These are phyloP conservation scores for Schrankia costaestrigalis DNA, from an alignment of 2,888 invertebrate genomes.

Conservation along the genomic window DNA sequence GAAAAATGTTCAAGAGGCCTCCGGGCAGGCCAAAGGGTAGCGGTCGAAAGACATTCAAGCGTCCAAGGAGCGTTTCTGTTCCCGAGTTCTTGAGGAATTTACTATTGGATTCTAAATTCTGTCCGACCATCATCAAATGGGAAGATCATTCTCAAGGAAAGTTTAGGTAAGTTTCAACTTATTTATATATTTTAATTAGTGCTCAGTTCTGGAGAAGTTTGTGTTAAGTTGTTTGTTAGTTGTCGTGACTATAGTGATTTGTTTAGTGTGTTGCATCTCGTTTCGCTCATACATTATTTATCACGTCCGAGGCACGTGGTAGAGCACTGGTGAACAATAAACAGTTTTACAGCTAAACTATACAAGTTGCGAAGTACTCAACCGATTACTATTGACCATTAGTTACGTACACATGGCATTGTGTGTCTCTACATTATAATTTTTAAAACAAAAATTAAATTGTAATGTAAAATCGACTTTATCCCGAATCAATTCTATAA, in stretches of 20 bases:
- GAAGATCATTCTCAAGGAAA: constrained; percentile 91
- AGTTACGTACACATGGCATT: too few species aligned
- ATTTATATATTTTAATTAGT: too few species aligned
- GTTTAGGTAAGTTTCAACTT: constrained; percentile 80
- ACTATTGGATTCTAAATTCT: constrained; percentile 86
- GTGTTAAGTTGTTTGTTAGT: too few species aligned
- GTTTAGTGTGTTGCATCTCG: constrained; percentile 37
- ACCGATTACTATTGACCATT: constrained; percentile 39
- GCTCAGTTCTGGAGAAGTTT: too few species aligned
- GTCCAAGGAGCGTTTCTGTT: constrained; percentile 78
- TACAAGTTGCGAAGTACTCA: constrained; percentile 33
- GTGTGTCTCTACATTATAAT: too few species aligned
- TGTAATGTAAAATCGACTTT: too few species aligned
- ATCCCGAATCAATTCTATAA: too few species aligned
- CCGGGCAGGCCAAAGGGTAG: constrained; percentile 80
- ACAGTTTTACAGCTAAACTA: constrained; percentile 50
- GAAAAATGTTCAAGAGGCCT: constrained; percentile 71
- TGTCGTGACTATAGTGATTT: constrained; percentile 47
- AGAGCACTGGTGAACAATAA: constrained; percentile 44
- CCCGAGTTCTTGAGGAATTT: constrained; percentile 94
- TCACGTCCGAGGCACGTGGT: constrained; percentile 62
- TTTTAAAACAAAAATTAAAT: too few species aligned
- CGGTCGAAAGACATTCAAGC: constrained; percentile 67
- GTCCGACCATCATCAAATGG: constrained; percentile 93
- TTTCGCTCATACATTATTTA: constrained; percentile 55